A percentile compares a stretch with the other conserved stretches of the same genome.
Evolutionary conservation across 2,888 invertebrate species (phyloP).

Genomic region (Chouioia cunea): DNA sequence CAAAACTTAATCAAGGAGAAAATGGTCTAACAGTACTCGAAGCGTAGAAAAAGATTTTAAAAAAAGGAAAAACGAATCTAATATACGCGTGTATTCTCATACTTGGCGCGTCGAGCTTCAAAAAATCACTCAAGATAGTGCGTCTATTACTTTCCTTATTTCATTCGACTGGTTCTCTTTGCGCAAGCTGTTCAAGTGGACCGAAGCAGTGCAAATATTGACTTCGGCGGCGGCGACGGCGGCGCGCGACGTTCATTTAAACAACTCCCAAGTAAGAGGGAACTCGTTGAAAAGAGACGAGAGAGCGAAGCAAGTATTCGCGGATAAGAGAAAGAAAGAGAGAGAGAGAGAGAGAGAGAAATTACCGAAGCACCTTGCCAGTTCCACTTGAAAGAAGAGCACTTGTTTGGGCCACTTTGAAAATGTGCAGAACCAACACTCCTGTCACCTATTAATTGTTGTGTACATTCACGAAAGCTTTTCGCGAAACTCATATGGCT

Average conservation of each 20-base stretch:
- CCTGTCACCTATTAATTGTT: slow-evolving; percentile 41
- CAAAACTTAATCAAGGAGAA: too few species aligned
- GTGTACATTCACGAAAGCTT: background rate
- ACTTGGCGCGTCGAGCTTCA: slow-evolving; percentile 3
- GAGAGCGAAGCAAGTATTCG: slow-evolving; percentile 21
- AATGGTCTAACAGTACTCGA: slow-evolving; percentile 25
- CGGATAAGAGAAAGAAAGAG: background rate
- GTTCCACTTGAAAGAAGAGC: slow-evolving; percentile 31
- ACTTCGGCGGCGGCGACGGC: slow-evolving; percentile 55
- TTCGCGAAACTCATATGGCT: too few species aligned
- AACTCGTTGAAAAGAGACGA: slow-evolving; percentile 39
- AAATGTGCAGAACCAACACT: slow-evolving; percentile 52
- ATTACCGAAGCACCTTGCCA: slow-evolving; percentile 13
- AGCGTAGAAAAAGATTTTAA: too few species aligned
- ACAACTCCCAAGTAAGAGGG: slow-evolving; percentile 56
- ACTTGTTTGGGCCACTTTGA: slow-evolving; percentile 27
- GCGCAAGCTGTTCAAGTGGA: slow-evolving; percentile 56
- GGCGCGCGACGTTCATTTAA: slow-evolving; percentile 59
- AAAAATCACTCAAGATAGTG: slow-evolving; percentile 27
- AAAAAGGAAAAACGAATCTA: background rate
- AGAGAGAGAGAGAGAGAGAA: slow-evolving; percentile 5
- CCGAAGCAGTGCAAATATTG: slow-evolving; percentile 63
- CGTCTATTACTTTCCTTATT: slow-evolving; percentile 4
- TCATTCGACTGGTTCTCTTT: slow-evolving; percentile 45
- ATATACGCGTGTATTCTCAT: background rate